These are phyloP conservation scores for Uloborus diversus DNA, from an alignment of 1,140 invertebrate species.

Conservation along the genomic window DNA sequence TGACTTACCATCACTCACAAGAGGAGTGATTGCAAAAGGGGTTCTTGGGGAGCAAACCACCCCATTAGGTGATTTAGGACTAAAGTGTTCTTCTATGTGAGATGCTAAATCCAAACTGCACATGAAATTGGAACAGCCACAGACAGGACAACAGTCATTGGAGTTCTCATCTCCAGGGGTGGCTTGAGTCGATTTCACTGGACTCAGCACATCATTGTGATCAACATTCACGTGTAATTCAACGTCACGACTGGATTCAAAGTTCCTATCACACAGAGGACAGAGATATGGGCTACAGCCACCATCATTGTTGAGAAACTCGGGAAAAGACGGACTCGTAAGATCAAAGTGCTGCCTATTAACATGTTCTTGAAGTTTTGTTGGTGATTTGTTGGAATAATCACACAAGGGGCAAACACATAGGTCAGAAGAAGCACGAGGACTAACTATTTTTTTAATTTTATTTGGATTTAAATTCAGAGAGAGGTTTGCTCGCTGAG, in stretches of 20 bases:
- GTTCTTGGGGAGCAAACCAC: conserved; percentile 41
- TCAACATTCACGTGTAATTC: conserved; percentile 87
- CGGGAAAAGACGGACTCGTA: conserved; percentile 76
- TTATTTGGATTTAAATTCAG: conserved; percentile 70
- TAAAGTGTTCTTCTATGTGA: conserved; percentile 78
- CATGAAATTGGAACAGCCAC: conserved; percentile 68
- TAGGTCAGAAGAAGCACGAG: conserved; percentile 18
- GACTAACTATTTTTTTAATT: conserved; percentile 27
- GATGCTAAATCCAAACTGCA: conserved; percentile 70
- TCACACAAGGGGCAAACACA: conserved; percentile 81
- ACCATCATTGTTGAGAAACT: conserved; percentile 60
- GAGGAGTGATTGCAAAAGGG: conserved; percentile 38
- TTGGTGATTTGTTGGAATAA: conserved; percentile 77
- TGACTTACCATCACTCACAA: conserved; percentile 33
- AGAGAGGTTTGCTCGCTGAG: conserved; percentile 72
- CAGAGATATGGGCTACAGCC: conserved; percentile 70
- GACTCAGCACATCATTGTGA: conserved; percentile 78
- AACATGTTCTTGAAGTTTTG: conserved; percentile 83
- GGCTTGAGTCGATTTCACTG: conserved; percentile 60
- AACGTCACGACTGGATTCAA: conserved; percentile 78
- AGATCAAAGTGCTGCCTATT: conserved; percentile 85
- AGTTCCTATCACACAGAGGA: conserved; percentile 77
- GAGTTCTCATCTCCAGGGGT: conserved; percentile 61
- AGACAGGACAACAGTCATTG: conserved; percentile 69
- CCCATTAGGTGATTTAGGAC: conserved; percentile 63